Percentiles rank a stretch among this genome's conserved stretches.
Evolutionary conservation across 2,113 vertebrate genomes (phyloP).

Genomic region (Ranitomeya imitator): DNA sequence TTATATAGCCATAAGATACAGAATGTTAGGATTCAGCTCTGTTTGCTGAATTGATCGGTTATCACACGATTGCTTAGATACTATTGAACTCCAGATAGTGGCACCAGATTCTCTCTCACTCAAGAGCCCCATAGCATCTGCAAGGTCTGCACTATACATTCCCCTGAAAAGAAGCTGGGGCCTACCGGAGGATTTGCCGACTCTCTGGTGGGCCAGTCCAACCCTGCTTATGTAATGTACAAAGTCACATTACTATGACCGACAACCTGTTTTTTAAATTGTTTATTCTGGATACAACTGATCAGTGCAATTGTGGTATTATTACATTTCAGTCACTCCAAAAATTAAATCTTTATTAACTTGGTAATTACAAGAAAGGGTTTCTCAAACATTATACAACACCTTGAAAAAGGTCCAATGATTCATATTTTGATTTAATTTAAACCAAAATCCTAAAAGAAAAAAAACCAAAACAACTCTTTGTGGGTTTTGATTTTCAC

Average conservation of each 20-base stretch:
- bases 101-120: too few relatives aligned
- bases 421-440: constrained; percentile 21
- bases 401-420: not conserved
- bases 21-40: too few relatives aligned
- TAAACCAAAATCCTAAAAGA: not conserved
- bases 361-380: not conserved
- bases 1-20: too few relatives aligned
- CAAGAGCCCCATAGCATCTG: too few relatives aligned
- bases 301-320: not conserved
- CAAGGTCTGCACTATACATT: too few relatives aligned
- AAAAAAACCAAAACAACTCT: not conserved
- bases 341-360: not conserved
- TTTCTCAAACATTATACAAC: not conserved
- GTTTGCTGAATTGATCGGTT: too few relatives aligned
- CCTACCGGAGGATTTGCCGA: too few relatives aligned
- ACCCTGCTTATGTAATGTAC: not conserved
- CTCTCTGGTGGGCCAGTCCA: too few relatives aligned
- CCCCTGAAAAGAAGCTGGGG: too few relatives aligned
- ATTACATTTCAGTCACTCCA: constrained; percentile 14
- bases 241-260: not conserved
- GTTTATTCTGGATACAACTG: constrained; percentile 21
- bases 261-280: not conserved
- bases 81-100: too few relatives aligned
- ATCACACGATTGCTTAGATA: too few relatives aligned
- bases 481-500: not conserved